Conservation (phyloP, 2,113 vertebrate species). For the Dasypus novemcinctus region DNA sequence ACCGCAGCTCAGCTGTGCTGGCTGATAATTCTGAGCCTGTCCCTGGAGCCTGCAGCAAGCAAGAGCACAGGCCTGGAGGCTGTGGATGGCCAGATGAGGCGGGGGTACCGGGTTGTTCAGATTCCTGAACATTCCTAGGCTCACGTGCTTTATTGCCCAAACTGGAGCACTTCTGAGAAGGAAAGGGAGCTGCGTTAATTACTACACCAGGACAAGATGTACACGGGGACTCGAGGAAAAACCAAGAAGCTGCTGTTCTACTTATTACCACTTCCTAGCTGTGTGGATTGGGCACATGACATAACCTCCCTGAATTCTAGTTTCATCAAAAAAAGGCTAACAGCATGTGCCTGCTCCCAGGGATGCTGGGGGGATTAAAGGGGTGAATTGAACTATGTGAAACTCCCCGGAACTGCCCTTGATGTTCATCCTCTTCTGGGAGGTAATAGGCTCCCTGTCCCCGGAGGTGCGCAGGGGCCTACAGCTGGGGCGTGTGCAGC, state of each 20-base stretch:
- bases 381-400: neutral
- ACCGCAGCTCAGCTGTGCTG: neutral
- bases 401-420: neutral
- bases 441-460: neutral
- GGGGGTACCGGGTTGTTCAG: neutral
- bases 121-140: neutral
- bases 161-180: neutral
- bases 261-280: neutral
- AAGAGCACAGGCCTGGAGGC: neutral
- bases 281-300: neutral
- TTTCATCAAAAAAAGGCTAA: neutral
- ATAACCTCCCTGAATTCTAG: slow-evolving; percentile 50
- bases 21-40: neutral
- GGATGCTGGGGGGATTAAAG: neutral
- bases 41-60: neutral
- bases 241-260: neutral
- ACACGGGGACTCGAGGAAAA: neutral
- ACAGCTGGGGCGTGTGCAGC: neutral
- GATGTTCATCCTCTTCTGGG: neutral
- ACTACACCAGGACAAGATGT: neutral
- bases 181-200: neutral
- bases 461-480: neutral
- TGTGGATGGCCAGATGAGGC: neutral
- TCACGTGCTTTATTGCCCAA: neutral
- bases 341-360: neutral